phyloP scores from a whole-genome alignment of 2,888 invertebrate genomes.

The Sarcophaga rosellei region DNA sequence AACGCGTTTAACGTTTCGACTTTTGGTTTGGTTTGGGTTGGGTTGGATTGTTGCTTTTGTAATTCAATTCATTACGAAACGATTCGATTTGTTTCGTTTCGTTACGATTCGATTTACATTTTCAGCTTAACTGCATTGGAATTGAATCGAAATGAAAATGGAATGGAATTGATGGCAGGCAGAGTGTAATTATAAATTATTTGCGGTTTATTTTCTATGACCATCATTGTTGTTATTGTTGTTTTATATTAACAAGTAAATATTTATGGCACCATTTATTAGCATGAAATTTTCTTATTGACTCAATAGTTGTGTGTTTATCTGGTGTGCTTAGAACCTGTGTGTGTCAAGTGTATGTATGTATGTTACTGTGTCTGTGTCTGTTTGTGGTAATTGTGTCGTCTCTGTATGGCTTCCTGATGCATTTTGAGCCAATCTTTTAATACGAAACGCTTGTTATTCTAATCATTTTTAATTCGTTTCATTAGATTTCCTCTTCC shows the following conservation, averaged over 20 bases:
- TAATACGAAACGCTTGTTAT: not conserved
- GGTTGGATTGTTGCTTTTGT: not conserved
- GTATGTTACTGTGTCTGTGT: no score
- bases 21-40: not conserved
- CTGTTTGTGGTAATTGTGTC: no score
- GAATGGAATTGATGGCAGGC: not conserved
- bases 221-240: not conserved
- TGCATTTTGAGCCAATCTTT: not conserved
- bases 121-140: not conserved
- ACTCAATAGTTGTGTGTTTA: not conserved
- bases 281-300: not conserved
- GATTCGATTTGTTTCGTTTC: not conserved
- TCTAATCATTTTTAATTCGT: not conserved
- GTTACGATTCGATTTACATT: not conserved
- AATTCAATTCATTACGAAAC: not conserved
- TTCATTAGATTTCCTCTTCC: not conserved
- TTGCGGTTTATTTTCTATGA: conserved; percentile 12
- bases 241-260: not conserved
- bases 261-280: conserved; percentile 5
- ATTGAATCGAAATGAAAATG: not conserved
- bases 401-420: not conserved
- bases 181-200: conserved; percentile 16
- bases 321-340: not conserved
- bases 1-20: not conserved
- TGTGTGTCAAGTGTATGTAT: not conserved